Percentiles rank a stretch among this genome's conserved stretches.
Evolutionary conservation across 2,113 vertebrate genomes (phyloP).

Genomic region (Phaetusa simplex): DNA sequence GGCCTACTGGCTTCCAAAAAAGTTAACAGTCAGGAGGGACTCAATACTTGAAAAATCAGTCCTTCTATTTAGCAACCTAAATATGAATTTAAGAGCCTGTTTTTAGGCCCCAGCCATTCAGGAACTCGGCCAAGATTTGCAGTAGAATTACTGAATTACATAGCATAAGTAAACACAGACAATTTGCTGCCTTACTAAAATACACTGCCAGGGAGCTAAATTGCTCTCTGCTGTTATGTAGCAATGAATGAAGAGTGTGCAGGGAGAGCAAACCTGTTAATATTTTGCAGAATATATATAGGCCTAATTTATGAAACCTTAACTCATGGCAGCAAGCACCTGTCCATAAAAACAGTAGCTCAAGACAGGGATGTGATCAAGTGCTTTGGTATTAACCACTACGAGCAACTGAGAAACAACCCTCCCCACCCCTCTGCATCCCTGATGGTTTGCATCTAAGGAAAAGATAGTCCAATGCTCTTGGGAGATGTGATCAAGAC

Average conservation of each 20-base stretch:
- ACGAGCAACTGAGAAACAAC: background rate
- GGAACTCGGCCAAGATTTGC: background rate
- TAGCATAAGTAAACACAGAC: background rate
- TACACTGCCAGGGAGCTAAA: background rate
- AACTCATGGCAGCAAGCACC: background rate
- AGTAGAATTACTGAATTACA: background rate
- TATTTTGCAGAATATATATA: background rate
- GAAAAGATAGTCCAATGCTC: background rate
- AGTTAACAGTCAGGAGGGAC: background rate
- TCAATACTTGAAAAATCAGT: background rate
- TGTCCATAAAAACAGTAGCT: background rate
- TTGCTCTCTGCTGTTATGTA: background rate
- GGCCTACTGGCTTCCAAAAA: background rate
- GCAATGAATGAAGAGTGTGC: background rate
- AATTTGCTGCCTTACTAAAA: background rate
- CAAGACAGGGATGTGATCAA: background rate
- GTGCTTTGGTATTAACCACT: background rate
- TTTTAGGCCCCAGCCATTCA: background rate
- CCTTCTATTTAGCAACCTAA: background rate
- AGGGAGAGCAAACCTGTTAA: background rate
- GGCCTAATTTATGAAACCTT: background rate
- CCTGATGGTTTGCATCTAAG: background rate
- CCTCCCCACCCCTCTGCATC: too few relatives aligned
- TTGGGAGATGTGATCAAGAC: background rate
- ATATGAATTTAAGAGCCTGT: background rate